A percentile compares a stretch with the other conserved stretches of the same genome.
Evolutionary conservation across 2,888 invertebrate genomes (phyloP).

Genomic region (Meliscaeva auricollis): DNA sequence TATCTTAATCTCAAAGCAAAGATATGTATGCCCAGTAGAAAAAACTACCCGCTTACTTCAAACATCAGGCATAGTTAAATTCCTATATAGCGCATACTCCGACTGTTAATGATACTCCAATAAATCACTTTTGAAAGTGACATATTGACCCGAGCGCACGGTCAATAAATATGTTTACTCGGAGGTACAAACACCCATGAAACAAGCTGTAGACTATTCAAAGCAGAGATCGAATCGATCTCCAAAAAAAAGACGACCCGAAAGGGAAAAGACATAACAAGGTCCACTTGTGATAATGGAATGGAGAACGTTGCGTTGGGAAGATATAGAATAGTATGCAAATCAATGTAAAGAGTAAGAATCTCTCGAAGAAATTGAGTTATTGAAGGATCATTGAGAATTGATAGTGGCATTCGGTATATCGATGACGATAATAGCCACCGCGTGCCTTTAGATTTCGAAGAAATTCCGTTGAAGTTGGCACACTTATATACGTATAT

Average conservation of each 20-base stretch:
- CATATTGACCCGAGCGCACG: constrained; percentile 75
- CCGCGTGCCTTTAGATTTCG: constrained; percentile 51
- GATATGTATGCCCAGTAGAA: constrained; percentile 70
- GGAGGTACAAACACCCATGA: constrained; percentile 69
- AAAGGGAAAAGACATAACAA: constrained; percentile 58
- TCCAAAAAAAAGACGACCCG: constrained; percentile 37
- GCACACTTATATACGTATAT: constrained; percentile 44
- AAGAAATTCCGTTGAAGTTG: constrained; percentile 54
- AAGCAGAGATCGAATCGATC: constrained; percentile 55
- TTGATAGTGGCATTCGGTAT: constrained; percentile 73
- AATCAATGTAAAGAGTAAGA: constrained; percentile 70
- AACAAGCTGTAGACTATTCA: constrained; percentile 52
- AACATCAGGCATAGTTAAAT: constrained; percentile 71
- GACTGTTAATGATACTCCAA: constrained; percentile 74
- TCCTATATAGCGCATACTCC: constrained; percentile 68
- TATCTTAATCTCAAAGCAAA: constrained; percentile 71
- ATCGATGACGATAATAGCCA: constrained; percentile 47
- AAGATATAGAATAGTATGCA: constrained; percentile 64
- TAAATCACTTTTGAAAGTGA: constrained; percentile 76
- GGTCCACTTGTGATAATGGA: constrained; percentile 69
- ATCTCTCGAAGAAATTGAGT: constrained; percentile 67
- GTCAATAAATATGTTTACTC: constrained; percentile 75
- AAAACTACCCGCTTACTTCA: constrained; percentile 71
- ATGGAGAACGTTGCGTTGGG: constrained; percentile 51
- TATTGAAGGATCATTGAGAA: constrained; percentile 76